These are phyloP conservation scores for Romanogobio albipinnatus DNA, from an alignment of 2,113 vertebrate genomes.

Conservation along the genomic window DNA sequence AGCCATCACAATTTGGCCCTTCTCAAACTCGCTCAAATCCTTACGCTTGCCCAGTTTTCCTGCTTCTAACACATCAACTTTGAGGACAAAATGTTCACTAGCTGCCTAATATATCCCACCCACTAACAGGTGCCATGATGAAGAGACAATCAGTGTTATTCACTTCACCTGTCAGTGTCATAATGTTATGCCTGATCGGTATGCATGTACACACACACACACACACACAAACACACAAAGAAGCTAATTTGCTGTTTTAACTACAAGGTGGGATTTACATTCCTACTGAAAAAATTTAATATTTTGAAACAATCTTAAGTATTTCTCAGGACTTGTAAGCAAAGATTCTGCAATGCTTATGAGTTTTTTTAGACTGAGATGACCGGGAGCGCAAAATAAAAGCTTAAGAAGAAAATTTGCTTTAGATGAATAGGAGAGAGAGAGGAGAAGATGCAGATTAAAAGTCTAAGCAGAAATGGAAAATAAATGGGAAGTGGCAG, in stretches of 20 bases:
- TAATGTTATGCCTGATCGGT: too few relatives aligned
- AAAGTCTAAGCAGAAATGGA: neutral
- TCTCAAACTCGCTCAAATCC: too few relatives aligned
- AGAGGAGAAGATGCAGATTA: slow-evolving; percentile 14
- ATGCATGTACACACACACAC: too few relatives aligned
- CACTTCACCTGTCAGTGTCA: too few relatives aligned
- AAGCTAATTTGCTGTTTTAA: neutral
- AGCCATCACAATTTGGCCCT: too few relatives aligned
- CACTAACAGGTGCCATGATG: too few relatives aligned
- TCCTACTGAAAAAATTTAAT: neutral
- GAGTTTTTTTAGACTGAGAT: slow-evolving; percentile 2
- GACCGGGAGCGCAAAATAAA: neutral
- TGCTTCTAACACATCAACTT: too few relatives aligned
- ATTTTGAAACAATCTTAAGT: slow-evolving; percentile 34
- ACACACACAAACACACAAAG: neutral
- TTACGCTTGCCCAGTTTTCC: too few relatives aligned
- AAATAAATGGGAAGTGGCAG: slow-evolving; percentile 6
- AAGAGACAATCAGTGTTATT: too few relatives aligned
- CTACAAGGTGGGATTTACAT: neutral
- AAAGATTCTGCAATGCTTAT: neutral
- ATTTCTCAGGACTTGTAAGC: slow-evolving; percentile 7
- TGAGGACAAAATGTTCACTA: too few relatives aligned
- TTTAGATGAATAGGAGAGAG: slow-evolving; percentile 18
- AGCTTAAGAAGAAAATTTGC: slow-evolving; percentile 31
- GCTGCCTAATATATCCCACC: too few relatives aligned